A percentile compares a stretch with the other conserved stretches of the same genome.
These are phyloP conservation scores for Epinotia bilunana DNA, from an alignment of 2,888 invertebrate species.

Conservation along the genomic window DNA sequence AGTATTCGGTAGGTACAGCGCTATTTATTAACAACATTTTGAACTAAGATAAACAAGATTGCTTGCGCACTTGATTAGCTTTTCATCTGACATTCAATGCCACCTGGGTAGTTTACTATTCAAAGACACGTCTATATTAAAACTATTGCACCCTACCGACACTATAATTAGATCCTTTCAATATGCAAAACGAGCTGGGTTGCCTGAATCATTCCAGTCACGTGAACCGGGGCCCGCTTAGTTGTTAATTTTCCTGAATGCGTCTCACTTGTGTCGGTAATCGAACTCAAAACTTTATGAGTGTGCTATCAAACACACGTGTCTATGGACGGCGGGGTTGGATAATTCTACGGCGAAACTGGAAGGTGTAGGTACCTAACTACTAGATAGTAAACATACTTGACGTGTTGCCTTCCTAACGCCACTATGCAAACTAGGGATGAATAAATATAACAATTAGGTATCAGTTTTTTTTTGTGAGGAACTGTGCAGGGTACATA, in stretches of 20 bases:
- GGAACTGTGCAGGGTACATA: too few species aligned
- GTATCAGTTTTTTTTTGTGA: too few species aligned
- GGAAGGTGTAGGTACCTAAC: conserved; percentile 3
- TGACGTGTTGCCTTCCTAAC: conserved; percentile 13
- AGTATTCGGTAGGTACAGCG: background rate
- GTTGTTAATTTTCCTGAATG: conserved; percentile 66
- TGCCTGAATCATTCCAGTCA: conserved; percentile 64
- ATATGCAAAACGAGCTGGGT: conserved; percentile 36
- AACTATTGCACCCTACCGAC: conserved; percentile 35
- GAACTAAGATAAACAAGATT: background rate
- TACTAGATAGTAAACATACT: conserved; percentile 18
- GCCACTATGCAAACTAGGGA: background rate
- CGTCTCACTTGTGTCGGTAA: conserved; percentile 67
- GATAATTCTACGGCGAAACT: conserved; percentile 17
- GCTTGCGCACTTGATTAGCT: conserved; percentile 10
- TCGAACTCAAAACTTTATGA: conserved; percentile 71
- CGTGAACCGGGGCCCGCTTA: conserved; percentile 62
- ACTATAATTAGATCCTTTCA: conserved; percentile 38
- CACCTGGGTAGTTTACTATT: conserved; percentile 22
- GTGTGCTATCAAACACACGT: conserved; percentile 51
- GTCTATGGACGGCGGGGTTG: conserved; percentile 36
- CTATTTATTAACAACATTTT: background rate
- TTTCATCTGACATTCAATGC: conserved; percentile 24
- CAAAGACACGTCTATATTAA: conserved; percentile 30
- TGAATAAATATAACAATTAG: background rate